These are phyloP conservation scores for Ethmia dodecea DNA, from an alignment of 2,888 invertebrate genomes.

Conservation along the genomic window DNA sequence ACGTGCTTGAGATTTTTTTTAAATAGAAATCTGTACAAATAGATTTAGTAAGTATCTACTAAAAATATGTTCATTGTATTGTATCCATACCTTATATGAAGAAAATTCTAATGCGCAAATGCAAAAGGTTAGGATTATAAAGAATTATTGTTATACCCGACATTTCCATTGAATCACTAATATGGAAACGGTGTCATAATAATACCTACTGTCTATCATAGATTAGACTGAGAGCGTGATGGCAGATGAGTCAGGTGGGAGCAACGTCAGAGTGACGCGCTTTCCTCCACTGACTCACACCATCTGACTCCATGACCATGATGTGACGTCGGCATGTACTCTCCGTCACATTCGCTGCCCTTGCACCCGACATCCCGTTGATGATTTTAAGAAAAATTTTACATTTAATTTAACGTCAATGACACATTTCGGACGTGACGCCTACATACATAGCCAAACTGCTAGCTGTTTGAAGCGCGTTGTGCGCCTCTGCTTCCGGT, in stretches of 20 bases:
- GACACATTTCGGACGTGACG: slow-evolving; percentile 31
- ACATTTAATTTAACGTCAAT: slow-evolving; percentile 18
- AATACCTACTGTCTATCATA: slow-evolving; percentile 11
- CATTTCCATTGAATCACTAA: too few species aligned
- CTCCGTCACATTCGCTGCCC: too few species aligned
- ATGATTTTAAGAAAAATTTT: slow-evolving; percentile 29
- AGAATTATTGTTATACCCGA: too few species aligned
- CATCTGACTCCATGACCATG: slow-evolving; percentile 10
- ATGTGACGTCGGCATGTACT: slow-evolving; percentile 9
- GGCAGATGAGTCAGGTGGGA: slow-evolving; percentile 56
- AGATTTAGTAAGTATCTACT: too few species aligned
- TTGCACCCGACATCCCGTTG: too few species aligned
- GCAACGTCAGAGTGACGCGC: slow-evolving; percentile 52
- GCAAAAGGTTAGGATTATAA: too few species aligned
- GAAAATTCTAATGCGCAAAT: too few species aligned
- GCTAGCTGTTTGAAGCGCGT: slow-evolving; percentile 28
- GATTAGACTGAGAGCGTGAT: slow-evolving; percentile 16
- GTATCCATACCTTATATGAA: too few species aligned
- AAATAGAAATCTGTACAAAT: too few species aligned
- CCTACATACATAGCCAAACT: slow-evolving; percentile 36
- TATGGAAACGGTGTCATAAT: too few species aligned
- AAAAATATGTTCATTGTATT: too few species aligned
- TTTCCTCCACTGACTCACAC: slow-evolving; percentile 8
- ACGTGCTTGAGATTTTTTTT: too few species aligned
- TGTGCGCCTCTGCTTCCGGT: slow-evolving; percentile 63